Percentiles rank a stretch among this genome's conserved stretches.
Conservation (phyloP, 2,797 vertebrate genomes). For the Pseudochaenichthys georgianus region DNA sequence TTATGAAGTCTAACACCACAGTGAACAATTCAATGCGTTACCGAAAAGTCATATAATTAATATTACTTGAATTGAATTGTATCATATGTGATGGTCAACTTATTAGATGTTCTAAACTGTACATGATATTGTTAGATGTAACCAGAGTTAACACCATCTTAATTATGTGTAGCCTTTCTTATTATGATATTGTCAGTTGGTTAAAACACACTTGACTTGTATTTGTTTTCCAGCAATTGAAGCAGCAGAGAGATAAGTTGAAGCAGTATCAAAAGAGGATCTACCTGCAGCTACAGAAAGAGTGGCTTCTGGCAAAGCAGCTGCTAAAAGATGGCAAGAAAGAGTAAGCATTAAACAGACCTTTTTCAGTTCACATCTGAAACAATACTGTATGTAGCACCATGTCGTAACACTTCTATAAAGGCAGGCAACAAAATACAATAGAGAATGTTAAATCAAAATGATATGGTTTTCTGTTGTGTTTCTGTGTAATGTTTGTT, state of each 20-base stretch:
- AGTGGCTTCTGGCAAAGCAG: conserved; percentile 88
- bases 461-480: not conserved
- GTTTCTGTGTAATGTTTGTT: no score
- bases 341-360: conserved; percentile 84
- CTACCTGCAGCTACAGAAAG: conserved; percentile 86
- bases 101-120: not conserved
- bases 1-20: not conserved
- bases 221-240: conserved; percentile 87
- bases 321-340: conserved; percentile 90
- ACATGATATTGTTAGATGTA: not conserved
- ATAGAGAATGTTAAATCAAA: not conserved
- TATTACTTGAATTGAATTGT: no score
- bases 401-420: not conserved
- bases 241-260: conserved; percentile 95
- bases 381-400: not conserved
- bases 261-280: conserved; percentile 92
- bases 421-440: not conserved
- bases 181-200: no score
- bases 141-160: not conserved
- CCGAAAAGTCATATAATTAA: not conserved
- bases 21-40: not conserved
- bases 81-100: not conserved
- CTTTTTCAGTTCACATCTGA: not conserved
- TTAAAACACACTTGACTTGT: not conserved
- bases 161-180: not conserved